Evolutionary conservation across 2,113 vertebrate species (phyloP), one percentile per base, ranked within the genome.

Genomic region (Parus major): DNA sequence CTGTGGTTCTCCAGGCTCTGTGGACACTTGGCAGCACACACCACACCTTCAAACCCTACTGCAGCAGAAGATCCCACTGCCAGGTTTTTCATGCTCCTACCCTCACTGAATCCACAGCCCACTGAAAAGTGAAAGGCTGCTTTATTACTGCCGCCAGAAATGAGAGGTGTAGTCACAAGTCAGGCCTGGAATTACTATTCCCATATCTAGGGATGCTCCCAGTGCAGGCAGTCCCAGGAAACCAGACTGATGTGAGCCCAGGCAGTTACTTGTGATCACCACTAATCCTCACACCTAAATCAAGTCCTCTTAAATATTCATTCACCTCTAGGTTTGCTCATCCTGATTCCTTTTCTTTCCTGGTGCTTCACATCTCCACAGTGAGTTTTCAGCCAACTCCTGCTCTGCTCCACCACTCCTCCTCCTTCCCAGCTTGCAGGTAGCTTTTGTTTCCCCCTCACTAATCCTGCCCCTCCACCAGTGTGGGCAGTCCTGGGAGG

Each of bases 211-310:
- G 65, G 33, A 46, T 77, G 36, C 23, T 66, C 23, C 46, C 42
- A 41, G 14, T 11, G 20, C 69, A 89, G 39, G 6, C 53, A 50
- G 25, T 17, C 42, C 33, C 50, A 75, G 52, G 24, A 77, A 25
- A 66, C 4, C 24, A 75, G 15, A 21, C 12, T 33, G 56, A n/a
- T 0, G 0, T 15, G 35, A 50, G 25, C 12, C 36, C 76, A 24
- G 23, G 29, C 28, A 6, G 15, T 41, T 35, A 60, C 25, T 12
- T 14, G 1, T 14, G 46, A 20, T 17, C 31, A 53, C 12, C 42
- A 73, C 10, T 55, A 50, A 49, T 9, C n/a, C 46, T 56, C 33
- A 83, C 66, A 36, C 27, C 7, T 36, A 49, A 35, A 68, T 33
- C 46, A 46, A 77, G 27, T 41, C 46, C n/a, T 56, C 15, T 50